Evolutionary conservation across 2,113 vertebrate genomes (phyloP).

Genomic region (Amphilophus citrinellus): DNA sequence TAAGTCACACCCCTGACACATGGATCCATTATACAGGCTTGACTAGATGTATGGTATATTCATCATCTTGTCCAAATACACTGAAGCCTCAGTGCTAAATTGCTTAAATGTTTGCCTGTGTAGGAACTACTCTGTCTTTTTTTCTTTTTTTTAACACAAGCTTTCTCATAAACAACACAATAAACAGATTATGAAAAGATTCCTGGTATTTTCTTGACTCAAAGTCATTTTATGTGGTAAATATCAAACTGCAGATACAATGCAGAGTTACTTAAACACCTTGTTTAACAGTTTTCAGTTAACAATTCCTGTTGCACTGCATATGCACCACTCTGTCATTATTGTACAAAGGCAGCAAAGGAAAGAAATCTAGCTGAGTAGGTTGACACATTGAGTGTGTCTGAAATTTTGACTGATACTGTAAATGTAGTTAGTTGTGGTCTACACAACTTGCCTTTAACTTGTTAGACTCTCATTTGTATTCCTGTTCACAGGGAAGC

Average conservation of each 20-base stretch:
- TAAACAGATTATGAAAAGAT: neutral
- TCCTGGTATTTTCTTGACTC: neutral
- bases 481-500: neutral
- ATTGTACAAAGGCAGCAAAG: neutral
- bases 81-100: neutral
- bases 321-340: too few relatives aligned
- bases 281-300: neutral
- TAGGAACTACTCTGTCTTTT: neutral
- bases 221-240: neutral
- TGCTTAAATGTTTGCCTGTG: neutral
- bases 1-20: conserved; percentile 62
- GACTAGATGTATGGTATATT: conserved; percentile 54
- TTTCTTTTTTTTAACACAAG: neutral
- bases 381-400: neutral
- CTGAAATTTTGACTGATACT: neutral
- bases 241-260: neutral
- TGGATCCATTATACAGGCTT: conserved; percentile 60
- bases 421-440: neutral
- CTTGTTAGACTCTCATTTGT: neutral
- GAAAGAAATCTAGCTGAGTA: neutral
- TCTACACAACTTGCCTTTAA: neutral
- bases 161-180: neutral
- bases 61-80: conserved; percentile 58
- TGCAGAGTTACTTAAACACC: neutral
- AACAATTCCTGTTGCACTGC: neutral